Conservation (phyloP, 2,113 vertebrate genomes). For the Phalacrocorax brasilianus region DNA sequence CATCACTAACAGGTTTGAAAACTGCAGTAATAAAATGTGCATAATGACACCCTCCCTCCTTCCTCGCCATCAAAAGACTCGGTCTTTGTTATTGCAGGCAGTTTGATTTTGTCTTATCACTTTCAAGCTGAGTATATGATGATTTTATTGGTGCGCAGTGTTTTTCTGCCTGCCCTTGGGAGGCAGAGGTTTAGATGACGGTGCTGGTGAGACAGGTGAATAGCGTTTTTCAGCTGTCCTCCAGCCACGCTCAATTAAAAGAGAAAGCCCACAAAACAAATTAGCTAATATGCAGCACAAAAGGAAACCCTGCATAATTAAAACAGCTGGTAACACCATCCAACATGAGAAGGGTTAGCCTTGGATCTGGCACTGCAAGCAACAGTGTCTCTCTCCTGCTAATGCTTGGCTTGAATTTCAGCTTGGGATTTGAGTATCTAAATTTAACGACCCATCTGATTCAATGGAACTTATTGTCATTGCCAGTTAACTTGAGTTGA, state of each 20-base stretch:
- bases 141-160: slow-evolving; percentile 3
- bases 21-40: slow-evolving; percentile 16
- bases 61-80: not conserved
- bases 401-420: not conserved
- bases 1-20: slow-evolving; percentile 3
- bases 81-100: slow-evolving; percentile 12
- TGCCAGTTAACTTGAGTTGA: slow-evolving; percentile 39
- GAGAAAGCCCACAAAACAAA: not conserved
- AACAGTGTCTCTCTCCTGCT: rapidly evolving
- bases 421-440: not conserved
- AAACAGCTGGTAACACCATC: not conserved
- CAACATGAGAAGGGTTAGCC: not conserved
- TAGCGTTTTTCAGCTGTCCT: not conserved
- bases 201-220: not conserved
- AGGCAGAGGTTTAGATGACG: not conserved
- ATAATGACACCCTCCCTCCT: not conserved
- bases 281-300: not conserved
- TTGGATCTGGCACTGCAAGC: not conserved
- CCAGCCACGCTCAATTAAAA: not conserved
- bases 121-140: slow-evolving; percentile 17
- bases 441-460: slow-evolving; percentile 50
- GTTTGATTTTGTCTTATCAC: slow-evolving; percentile 16
- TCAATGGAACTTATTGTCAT: slow-evolving; percentile 46
- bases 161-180: not conserved
- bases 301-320: not conserved